A percentile compares a stretch with the other conserved stretches of the same genome.
Conservation (phyloP, 2,113 vertebrate species). For the Phaetusa simplex region DNA sequence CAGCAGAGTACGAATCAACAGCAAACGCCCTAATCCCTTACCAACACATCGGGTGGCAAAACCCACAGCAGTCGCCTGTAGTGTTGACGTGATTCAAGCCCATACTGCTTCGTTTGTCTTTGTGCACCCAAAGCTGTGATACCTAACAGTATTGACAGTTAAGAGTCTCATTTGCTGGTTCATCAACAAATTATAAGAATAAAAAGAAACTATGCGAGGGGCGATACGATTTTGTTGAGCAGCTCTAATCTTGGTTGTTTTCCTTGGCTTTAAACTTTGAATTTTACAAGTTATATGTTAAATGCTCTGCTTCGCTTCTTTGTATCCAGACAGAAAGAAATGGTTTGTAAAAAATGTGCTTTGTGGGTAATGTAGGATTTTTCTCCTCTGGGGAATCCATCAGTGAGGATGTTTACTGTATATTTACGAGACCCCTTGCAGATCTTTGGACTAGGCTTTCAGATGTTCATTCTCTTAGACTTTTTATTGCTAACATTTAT, state of each 20-base stretch:
- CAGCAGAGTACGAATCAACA: background rate
- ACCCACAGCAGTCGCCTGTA: background rate
- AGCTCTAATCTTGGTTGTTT: background rate
- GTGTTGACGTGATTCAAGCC: background rate
- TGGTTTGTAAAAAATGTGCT: background rate
- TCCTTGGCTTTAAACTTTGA: background rate
- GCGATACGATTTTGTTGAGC: background rate
- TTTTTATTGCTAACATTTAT: conserved; percentile 10
- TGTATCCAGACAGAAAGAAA: background rate
- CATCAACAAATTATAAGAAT: background rate
- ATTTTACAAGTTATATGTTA: background rate
- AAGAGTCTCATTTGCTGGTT: background rate
- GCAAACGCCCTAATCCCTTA: background rate
- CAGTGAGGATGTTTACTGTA: background rate
- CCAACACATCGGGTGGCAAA: background rate
- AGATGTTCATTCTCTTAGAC: background rate
- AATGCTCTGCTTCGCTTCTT: background rate
- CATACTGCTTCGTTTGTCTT: background rate
- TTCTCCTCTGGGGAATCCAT: background rate
- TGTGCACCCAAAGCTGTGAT: background rate
- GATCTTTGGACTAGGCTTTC: background rate
- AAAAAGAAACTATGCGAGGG: background rate
- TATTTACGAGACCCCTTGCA: background rate
- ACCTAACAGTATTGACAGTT: background rate
- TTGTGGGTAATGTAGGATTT: background rate